Conservation (phyloP, 1,140 invertebrate species). For the Homarus americanus region DNA sequence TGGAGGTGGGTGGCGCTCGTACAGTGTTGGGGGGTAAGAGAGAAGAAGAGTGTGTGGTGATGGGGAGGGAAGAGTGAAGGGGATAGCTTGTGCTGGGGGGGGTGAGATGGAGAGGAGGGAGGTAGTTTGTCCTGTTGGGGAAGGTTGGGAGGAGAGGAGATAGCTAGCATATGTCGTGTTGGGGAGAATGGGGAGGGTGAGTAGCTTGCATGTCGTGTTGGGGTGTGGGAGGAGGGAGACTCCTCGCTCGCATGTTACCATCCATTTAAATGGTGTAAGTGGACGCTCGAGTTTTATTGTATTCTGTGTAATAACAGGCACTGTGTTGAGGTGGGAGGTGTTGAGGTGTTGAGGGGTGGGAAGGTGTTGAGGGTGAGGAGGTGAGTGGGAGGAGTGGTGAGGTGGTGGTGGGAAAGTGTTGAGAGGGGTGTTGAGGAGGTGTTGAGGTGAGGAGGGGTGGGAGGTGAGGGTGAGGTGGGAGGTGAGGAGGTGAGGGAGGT, state of each 20-base stretch:
- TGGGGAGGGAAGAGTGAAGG: no score
- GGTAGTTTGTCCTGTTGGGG: neutral
- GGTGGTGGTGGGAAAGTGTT: neutral
- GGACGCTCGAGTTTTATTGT: neutral
- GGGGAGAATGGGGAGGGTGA: neutral
- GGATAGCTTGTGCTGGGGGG: no score
- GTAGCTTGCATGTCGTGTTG: neutral
- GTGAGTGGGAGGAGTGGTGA: neutral
- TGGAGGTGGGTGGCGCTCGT: no score
- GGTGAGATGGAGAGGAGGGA: neutral
- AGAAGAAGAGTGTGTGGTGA: no score
- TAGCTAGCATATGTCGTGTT: neutral
- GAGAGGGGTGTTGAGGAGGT: no score
- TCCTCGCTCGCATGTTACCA: neutral
- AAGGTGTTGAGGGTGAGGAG: neutral
- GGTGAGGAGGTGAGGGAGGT: neutral
- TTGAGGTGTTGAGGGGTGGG: neutral
- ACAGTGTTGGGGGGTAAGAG: no score
- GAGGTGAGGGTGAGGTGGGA: neutral
- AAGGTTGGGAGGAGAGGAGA: neutral
- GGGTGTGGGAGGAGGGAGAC: neutral
- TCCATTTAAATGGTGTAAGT: constrained; percentile 7
- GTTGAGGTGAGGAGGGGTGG: neutral
- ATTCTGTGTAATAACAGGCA: neutral
- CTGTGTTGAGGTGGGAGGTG: neutral